Base-by-base conservation (phyloP, 2,113 vertebrate species). In the Cynopterus brachyotis region DNA sequence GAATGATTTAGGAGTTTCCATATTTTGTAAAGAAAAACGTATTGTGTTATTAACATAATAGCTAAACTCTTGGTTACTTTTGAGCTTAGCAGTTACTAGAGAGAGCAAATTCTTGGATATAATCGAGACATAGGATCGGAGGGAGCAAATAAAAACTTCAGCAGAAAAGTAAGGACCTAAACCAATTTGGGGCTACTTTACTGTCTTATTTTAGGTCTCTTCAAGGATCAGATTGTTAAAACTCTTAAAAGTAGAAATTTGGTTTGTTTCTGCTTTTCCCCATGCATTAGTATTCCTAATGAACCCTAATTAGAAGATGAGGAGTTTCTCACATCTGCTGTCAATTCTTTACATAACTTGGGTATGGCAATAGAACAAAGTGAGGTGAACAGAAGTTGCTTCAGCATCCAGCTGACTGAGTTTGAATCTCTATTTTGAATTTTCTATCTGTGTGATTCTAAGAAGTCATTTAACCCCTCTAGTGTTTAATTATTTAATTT, bases 11-110 rank as follows among this genome's bases (percentile, higher is more conserved):
- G 20, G 53, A 76, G 45, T 75, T 96, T 35, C 82, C 45, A 67
- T 96, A 96, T 57, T 73, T 81, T 73, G 7, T 72, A 85, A 82
- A 76, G 12, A 69, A 64, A 92, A 94, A 79, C 9, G 70, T 47
- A 57, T 50, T 79, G 35, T 72, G 30, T 42, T 73, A 86, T 35
- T 64, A 90, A 64, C 1, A 13, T 70, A 64, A 75, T 12, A 59
- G 75, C 40, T 7, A 53, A 80, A 83, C 0, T 60, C 3, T 73
- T 75, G 9, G 9, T 55, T 76, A 35, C 11, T 50, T 88, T 90
- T 35, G 20, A 88, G 20, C 5, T 75, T 47, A 55, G 3, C 16
- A 5, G 19, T 50, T 89, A 30, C 37, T 15, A 3, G 26, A 73
- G 32, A 89, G 9, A 79, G 12, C 15, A 69, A 66, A 10, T 45